Base-by-base conservation (phyloP, 2,797 vertebrate genomes). In the Balearica regulorum region DNA sequence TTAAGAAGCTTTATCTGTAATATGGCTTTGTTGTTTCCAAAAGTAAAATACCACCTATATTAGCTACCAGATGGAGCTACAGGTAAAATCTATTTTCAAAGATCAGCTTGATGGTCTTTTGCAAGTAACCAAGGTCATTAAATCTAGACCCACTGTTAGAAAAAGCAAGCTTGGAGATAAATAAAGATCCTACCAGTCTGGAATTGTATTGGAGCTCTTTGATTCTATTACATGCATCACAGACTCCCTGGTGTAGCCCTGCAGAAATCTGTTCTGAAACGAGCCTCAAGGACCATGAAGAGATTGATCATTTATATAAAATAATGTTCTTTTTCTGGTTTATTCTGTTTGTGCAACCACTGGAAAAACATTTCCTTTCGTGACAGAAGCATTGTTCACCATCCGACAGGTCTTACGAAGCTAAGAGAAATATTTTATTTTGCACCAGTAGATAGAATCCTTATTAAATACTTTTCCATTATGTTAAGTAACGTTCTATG, bases 271-370 rank as follows among this genome's bases (percentile, higher is more conserved):
- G 65, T 77, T 97, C 89, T 95, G 70, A 97, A 98, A 96, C 92
- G 92, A 97, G 88, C 94, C 83, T 93, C 37, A 51, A 96, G 95
- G 93, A 95, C 95, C 83, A 85, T 49, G 58, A 96, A 97, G 61
- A 97, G 96, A 97, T 97, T 97, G 96, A 97, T 97, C 80, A 94
- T 96, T 97, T 97, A 92, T 97, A 96, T 97, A 94, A 97, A 98
- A 97, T 97, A 97, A 97, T 97, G 94, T 93, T 97, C 95, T 97
- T 96, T 97, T 91, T 95, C 82, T 98, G 89, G 83, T 96, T 97
- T 97, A 97, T 97, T 98, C 93, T 98, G 75, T 97, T 96, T 97
- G 96, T 97, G 95, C 95, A 97, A 62, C 66, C 89, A 96, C 91
- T 15, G 43, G 90, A 97, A 98, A 97, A 98, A 85, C 82, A 95